Evolutionary conservation across 2,797 vertebrate genomes (phyloP).

Genomic region (Gastrophryne carolinensis): DNA sequence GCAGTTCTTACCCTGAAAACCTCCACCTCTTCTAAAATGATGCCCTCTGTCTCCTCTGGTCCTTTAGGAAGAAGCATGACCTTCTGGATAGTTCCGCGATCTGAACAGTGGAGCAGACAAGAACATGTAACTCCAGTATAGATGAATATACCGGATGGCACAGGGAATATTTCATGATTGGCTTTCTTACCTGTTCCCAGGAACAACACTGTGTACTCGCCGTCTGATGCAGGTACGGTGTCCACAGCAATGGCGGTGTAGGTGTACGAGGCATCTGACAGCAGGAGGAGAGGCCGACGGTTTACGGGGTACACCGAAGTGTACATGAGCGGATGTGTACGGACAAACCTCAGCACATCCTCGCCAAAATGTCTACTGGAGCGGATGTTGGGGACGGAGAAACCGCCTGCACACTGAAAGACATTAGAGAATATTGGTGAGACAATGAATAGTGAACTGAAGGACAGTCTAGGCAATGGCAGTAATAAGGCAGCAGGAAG

Average conservation of each 20-base stretch:
- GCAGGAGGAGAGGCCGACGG: constrained; percentile 80
- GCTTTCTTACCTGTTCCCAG: constrained; percentile 75
- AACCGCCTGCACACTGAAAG: constrained; percentile 80
- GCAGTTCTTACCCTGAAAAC: constrained; percentile 79
- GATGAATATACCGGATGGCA: too few species aligned
- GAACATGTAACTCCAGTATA: neutral
- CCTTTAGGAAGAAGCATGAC: constrained; percentile 81
- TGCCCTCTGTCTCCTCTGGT: constrained; percentile 74
- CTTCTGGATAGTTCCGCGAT: constrained; percentile 82
- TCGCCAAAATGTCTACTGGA: constrained; percentile 82
- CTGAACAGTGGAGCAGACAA: constrained; percentile 56
- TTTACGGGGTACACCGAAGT: constrained; percentile 78
- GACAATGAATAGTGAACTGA: too few species aligned
- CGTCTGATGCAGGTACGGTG: constrained; percentile 81
- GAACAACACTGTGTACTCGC: constrained; percentile 82
- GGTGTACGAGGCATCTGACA: constrained; percentile 78
- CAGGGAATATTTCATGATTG: neutral
- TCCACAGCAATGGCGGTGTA: constrained; percentile 82
- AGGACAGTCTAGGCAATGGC: too few species aligned
- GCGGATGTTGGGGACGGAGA: constrained; percentile 77
- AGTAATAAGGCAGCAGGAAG: too few species aligned
- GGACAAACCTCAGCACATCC: constrained; percentile 80
- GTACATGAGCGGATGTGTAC: constrained; percentile 81
- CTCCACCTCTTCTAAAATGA: constrained; percentile 83
- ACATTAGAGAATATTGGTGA: too few species aligned